Evolutionary conservation across 2,888 invertebrate genomes (phyloP), one percentile per base, ranked within the genome.

Genomic region (Napeogenes inachia): DNA sequence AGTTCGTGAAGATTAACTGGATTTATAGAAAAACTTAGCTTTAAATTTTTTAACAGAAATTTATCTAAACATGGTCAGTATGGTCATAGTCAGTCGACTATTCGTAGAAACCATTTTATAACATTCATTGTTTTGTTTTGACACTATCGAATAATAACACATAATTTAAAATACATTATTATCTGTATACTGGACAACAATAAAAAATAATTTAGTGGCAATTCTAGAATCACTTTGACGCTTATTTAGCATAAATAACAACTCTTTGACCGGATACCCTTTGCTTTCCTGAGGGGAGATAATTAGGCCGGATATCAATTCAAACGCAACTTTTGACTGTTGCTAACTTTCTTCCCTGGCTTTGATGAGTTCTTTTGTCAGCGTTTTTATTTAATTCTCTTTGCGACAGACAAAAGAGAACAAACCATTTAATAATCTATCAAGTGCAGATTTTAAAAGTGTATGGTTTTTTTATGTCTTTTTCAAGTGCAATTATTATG

Each of bases 291-390:
- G 71, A 72, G 74, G 77, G 78, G 73, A 67, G 75, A 73, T 75
- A 80, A 82, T 79, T 80, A 76, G 76, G 72, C 75, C 73, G 75
- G 75, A 81, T 77, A 78, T 76, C 74, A 73, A 73, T 77, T 68
- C 72, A 57, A 69, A 66, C 63, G 67, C 59, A 72, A 72, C 70
- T 75, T 77, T 73, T 79, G 77, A 81, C 77, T 75, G 78, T 79
- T 76, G 77, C 69, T 71, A 71, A 73, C 67, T 71, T 62, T 68
- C 62, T 62, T 65, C 64, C 69, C 65, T 64, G 70, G 68, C 70
- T 69, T 67, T 55, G 55, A 64, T 60, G 59, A 68, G 60, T 68
- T 67, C 62, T 61, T 66, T 67, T 66, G 67, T 67, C 64, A 58
- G 56, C 62, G 46, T 54, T 67, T 62, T 62, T 63, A 66, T 66